phyloP scores from a whole-genome alignment of 2,113 vertebrate genomes.

The Brachypteracias leptosomus region DNA sequence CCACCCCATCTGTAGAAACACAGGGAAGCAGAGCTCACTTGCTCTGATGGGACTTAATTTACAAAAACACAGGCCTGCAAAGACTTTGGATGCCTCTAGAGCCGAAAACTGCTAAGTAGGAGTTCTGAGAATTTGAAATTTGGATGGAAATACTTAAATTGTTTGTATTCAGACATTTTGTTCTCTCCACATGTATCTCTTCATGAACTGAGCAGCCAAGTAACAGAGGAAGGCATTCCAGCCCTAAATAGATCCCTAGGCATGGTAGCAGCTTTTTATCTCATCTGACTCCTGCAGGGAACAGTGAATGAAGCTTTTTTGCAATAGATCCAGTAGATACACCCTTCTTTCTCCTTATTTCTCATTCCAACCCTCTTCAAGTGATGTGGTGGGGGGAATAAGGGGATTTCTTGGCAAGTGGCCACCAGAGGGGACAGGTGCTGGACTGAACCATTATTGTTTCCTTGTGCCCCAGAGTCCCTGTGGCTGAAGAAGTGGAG shows the following conservation, averaged over 20 bases:
- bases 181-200: neutral
- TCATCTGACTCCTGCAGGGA: neutral
- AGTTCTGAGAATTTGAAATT: neutral
- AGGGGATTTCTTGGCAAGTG: neutral
- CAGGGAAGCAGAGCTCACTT: neutral
- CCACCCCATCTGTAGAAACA: fast-evolving
- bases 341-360: neutral
- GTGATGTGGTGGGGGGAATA: too few relatives aligned
- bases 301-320: neutral
- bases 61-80: neutral
- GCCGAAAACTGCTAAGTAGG: neutral
- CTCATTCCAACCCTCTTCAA: neutral
- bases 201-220: neutral
- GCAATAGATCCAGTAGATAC: neutral
- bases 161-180: neutral
- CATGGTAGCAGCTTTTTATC: neutral
- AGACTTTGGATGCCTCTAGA: neutral
- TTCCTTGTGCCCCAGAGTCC: neutral
- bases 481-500: neutral
- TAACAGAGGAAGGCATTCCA: neutral
- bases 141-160: neutral
- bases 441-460: fast-evolving
- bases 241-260: neutral
- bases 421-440: neutral
- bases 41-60: neutral